These are phyloP conservation scores for Luidia sarsii DNA, from an alignment of 53 echinoderm and acorn worm species.

Conservation along the genomic window DNA sequence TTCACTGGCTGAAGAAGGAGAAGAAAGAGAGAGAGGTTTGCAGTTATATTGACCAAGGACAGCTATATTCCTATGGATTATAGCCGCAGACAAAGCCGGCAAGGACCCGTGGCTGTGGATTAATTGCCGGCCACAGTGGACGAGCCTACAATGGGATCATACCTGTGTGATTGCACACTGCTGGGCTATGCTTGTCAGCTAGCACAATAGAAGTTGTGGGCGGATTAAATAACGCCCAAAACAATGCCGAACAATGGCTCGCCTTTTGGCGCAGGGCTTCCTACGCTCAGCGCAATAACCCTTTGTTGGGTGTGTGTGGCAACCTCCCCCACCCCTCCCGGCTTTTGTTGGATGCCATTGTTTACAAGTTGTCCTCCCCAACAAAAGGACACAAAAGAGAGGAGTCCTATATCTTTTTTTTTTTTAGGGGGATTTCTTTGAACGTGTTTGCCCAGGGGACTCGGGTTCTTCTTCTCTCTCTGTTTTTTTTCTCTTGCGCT, in stretches of 20 bases:
- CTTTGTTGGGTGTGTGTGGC: neutral
- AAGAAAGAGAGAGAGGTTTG: neutral
- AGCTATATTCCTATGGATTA: conserved; percentile 30
- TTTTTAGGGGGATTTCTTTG: neutral
- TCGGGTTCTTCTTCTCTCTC: too few relatives aligned
- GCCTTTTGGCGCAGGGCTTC: too few relatives aligned
- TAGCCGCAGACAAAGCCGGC: neutral
- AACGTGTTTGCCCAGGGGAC: neutral
- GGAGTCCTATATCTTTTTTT: too few relatives aligned
- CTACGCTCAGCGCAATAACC: neutral
- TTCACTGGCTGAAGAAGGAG: neutral
- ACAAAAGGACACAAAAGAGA: neutral
- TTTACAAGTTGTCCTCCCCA: neutral
- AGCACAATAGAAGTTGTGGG: conserved; percentile 11
- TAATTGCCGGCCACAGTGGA: too few relatives aligned
- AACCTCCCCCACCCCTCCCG: neutral
- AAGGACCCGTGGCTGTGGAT: neutral
- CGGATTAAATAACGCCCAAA: neutral
- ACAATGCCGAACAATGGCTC: neutral
- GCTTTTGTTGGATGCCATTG: neutral
- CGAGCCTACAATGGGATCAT: conserved; percentile 2
- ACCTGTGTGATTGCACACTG: conserved; percentile 3
- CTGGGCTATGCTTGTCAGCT: neutral
- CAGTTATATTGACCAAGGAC: conserved; percentile 37
- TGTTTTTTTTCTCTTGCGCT: too few relatives aligned